Evolutionary conservation across 2,113 vertebrate species (phyloP), one percentile per base, ranked within the genome.

Genomic region (cat (Felis catus)): DNA sequence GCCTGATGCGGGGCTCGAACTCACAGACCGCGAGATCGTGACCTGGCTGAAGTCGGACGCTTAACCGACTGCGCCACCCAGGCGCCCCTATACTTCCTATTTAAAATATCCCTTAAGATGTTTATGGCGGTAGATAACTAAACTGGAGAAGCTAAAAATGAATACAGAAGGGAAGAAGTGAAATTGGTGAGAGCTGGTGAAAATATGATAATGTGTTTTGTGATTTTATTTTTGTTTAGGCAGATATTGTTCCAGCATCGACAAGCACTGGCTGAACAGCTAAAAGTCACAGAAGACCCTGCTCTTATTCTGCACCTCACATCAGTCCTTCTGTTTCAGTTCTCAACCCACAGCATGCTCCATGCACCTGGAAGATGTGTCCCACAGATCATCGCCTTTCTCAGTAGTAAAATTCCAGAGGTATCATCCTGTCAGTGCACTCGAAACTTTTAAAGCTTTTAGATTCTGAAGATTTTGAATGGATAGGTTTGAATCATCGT

Each of bases 291-390:
- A 0, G 99, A 99, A 98, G 99, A 99, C n/a, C 99, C 99, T 1
- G 99, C 99, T 11, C 99, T 99, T 81, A 98, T 99, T 91, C 98
- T 99, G 70, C 99, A 99, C 96, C 99, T 99, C 97, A 99, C 99
- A 41, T 99, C 99, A 15, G 99, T 99, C 36, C 98, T 99, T 97
- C 98, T 99, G 74, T 99, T 99, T 97, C 99, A 99, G 97, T 99
- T 99, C 96, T 98, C 98, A 94, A 99, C 99, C 41, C 99, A 99
- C 96, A 99, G 99, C 96, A 99, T 99, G 99, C 99, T 99, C 93
- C 99, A 99, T 93, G 99, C 99, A 16, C 99, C 99, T 2, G 99
- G 99, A 73, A 99, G 99, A 99, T 99, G 99, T 79, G 99, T 99
- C 71, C 99, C 99, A 36, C 99, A 99, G 96, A 99, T 99, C 98